These are phyloP conservation scores for Channa maculata DNA, from an alignment of 2,113 vertebrate species.

Conservation along the genomic window DNA sequence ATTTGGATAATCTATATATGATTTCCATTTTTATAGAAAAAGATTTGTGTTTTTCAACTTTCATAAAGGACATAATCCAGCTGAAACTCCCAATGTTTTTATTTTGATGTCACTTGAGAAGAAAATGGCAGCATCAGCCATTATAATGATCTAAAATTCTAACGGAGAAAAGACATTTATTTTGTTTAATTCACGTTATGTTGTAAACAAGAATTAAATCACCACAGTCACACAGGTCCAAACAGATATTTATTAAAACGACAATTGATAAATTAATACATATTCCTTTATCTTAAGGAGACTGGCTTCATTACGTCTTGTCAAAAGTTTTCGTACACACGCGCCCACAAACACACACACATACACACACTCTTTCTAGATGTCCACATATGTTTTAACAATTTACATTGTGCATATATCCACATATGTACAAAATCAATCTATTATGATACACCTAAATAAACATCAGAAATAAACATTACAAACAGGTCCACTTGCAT, in stretches of 20 bases:
- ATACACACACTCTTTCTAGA: conserved; percentile 51
- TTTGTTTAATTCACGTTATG: neutral
- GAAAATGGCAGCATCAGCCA: no score
- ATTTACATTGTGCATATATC: conserved; percentile 77
- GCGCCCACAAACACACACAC: conserved; percentile 24
- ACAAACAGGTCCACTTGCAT: conserved; percentile 41
- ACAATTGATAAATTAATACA: conserved; percentile 70
- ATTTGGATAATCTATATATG: neutral
- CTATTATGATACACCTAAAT: conserved; percentile 65
- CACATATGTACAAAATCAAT: conserved; percentile 77
- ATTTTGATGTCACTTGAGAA: neutral
- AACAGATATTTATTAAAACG: conserved; percentile 79
- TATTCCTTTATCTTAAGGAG: conserved; percentile 57
- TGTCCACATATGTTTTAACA: conserved; percentile 62
- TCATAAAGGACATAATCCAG: neutral
- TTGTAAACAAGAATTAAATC: conserved; percentile 42
- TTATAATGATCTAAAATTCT: neutral
- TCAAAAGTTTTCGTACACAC: conserved; percentile 59
- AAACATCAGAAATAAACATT: conserved; percentile 19
- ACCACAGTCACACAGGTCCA: conserved; percentile 52
- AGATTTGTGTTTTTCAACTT: neutral
- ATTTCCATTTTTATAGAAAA: neutral
- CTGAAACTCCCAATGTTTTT: neutral
- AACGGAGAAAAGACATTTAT: neutral
- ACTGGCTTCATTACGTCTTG: conserved; percentile 55